phyloP scores from a whole-genome alignment of 2,797 vertebrate species.

The Siniperca obscura region DNA sequence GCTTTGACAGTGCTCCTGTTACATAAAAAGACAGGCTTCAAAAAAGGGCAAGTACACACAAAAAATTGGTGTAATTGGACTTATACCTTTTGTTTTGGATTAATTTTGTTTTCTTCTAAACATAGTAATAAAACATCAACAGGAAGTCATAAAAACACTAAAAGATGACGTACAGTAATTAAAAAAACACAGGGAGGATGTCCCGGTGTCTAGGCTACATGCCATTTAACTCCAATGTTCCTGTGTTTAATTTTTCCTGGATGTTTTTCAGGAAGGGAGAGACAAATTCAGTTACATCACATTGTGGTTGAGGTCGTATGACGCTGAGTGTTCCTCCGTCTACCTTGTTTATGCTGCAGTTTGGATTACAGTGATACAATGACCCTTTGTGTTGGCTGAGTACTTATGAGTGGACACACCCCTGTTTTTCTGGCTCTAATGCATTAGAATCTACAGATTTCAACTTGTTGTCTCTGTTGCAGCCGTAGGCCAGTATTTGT shows the following conservation, averaged over 20 bases:
- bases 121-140: slow-evolving; percentile 33
- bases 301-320: slow-evolving; percentile 7
- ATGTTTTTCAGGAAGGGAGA: slow-evolving; percentile 44
- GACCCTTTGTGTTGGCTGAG: slow-evolving; percentile 51
- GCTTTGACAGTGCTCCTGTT: not conserved
- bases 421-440: slow-evolving; percentile 33
- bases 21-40: not conserved
- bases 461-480: not conserved
- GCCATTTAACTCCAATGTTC: slow-evolving; percentile 9
- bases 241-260: slow-evolving; percentile 37
- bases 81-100: not conserved
- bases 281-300: slow-evolving; percentile 35
- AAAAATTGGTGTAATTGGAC: not conserved
- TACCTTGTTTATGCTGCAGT: slow-evolving; percentile 42
- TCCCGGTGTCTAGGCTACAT: not conserved
- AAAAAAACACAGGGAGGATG: slow-evolving; percentile 10
- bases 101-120: not conserved
- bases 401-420: slow-evolving; percentile 13
- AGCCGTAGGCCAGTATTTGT: not conserved
- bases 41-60: not conserved
- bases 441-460: slow-evolving; percentile 18
- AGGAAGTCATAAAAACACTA: slow-evolving; percentile 52
- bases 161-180: not conserved
- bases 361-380: slow-evolving; percentile 52
- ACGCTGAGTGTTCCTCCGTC: slow-evolving; percentile 33